Conservation (phyloP, 2,797 vertebrate genomes). For the Cyprinodon diabolis region DNA sequence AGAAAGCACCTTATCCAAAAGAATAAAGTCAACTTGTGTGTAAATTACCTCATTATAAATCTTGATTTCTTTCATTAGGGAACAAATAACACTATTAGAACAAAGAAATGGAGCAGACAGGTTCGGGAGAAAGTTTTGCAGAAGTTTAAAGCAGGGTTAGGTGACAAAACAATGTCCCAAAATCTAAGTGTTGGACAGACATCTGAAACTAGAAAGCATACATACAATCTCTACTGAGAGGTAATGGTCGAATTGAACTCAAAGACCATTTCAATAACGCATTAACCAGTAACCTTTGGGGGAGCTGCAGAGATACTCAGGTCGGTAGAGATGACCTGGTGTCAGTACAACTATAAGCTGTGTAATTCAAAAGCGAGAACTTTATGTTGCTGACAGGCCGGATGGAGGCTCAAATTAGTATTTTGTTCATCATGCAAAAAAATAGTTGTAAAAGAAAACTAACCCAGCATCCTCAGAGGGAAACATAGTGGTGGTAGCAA, state of each 20-base stretch:
- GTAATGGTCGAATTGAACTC: not conserved
- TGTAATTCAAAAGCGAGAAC: not conserved
- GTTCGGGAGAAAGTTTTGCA: too few relatives aligned
- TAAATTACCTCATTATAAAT: too few relatives aligned
- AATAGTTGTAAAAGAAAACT: not conserved
- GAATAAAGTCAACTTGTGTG: too few relatives aligned
- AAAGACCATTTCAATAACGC: not conserved
- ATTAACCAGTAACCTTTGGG: not conserved
- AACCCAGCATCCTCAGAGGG: not conserved
- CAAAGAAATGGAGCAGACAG: too few relatives aligned
- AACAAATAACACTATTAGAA: too few relatives aligned
- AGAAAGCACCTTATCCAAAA: too few relatives aligned
- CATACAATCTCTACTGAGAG: not conserved
- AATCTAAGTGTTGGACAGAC: too few relatives aligned
- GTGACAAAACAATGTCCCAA: too few relatives aligned
- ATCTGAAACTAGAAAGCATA: too few relatives aligned
- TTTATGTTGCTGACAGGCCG: not conserved
- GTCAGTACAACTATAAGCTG: not conserved
- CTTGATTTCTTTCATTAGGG: too few relatives aligned
- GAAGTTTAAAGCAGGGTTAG: too few relatives aligned
- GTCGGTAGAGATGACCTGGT: not conserved
- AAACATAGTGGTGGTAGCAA: not conserved
- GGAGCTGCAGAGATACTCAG: not conserved
- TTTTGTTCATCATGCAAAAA: not conserved
- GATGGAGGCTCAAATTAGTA: not conserved